Evolutionary conservation across 1,140 invertebrate genomes (phyloP), one percentile per base, ranked within the genome.

Genomic region (Apis cerana): DNA sequence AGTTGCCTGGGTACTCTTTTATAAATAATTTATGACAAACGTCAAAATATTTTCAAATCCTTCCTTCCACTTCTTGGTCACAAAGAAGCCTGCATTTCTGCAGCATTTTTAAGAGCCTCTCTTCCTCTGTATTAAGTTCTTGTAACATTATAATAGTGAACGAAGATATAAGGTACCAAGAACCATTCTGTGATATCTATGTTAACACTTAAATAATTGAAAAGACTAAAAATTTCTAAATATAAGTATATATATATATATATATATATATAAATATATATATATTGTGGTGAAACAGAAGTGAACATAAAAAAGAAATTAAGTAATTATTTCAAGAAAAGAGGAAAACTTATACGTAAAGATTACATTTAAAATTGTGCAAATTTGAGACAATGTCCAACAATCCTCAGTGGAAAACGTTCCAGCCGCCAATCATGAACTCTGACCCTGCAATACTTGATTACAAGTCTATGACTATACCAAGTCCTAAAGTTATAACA

Each of bases 381-480:
- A 90, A 91, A 90, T 93, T 91, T 83, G 85, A 92, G 69, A 90
- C 83, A 94, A 97, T 97, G 97, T 97, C 96, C 93, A 97, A 95
- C 94, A 97, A 97, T 97, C 97, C 97, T 97, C 97, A 97, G 97
- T 98, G 97, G 97, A 97, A 97, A 95, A 96, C 96, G 93, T 97
- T 97, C 96, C 97, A 98, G 96, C 97, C 97, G 96, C 97, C 97
- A 96, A 94, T 95, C 91, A 94, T 96, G 94, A 96, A 95, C 93
- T 96, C 96, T 92, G 96, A 97, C 93, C 95, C 96, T 90, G 95
- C 96, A 93, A 96, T 97, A 93, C 94, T 97, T 90, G 96, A 97
- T 89, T 96, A 95, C 92, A 96, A 96, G 92, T 94, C 96, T 91
- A 95, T 96, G 95, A 94, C 95, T 84, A 93, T 95, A 92, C 91